These are phyloP conservation scores for Palythoa grandiflora DNA, from an alignment of 92 coral and sea anemone genomes.

Conservation along the genomic window DNA sequence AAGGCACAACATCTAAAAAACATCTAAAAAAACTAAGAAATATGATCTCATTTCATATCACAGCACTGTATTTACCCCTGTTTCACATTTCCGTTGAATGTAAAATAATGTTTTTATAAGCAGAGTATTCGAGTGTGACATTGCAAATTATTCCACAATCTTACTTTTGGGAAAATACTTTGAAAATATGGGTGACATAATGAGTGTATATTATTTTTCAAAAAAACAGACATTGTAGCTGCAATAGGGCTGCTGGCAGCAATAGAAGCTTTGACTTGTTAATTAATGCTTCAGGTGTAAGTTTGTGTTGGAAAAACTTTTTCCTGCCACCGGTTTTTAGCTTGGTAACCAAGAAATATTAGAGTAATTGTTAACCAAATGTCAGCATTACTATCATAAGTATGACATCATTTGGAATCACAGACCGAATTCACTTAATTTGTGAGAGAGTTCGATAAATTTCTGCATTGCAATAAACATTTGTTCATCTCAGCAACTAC, in stretches of 20 bases:
- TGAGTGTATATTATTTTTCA: neutral
- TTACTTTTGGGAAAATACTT: neutral
- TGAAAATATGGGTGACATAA: neutral
- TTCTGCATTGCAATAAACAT: neutral
- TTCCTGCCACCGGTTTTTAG: neutral
- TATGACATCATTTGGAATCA: neutral
- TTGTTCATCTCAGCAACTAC: neutral
- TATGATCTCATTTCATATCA: neutral
- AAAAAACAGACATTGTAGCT: neutral
- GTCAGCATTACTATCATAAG: neutral
- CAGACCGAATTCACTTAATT: neutral
- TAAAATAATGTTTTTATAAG: neutral
- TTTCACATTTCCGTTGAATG: neutral
- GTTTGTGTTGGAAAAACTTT: neutral
- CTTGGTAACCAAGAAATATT: neutral
- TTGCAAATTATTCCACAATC: neutral
- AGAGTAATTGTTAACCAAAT: neutral
- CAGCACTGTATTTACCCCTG: neutral
- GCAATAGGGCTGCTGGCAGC: slow-evolving; percentile 3
- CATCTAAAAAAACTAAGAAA: neutral
- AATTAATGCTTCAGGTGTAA: neutral
- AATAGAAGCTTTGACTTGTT: neutral
- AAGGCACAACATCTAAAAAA: neutral
- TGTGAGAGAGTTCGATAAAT: neutral
- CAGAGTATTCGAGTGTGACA: neutral